Conservation (phyloP, 2,113 vertebrate species). For the Phylloscopus whistleri region DNA sequence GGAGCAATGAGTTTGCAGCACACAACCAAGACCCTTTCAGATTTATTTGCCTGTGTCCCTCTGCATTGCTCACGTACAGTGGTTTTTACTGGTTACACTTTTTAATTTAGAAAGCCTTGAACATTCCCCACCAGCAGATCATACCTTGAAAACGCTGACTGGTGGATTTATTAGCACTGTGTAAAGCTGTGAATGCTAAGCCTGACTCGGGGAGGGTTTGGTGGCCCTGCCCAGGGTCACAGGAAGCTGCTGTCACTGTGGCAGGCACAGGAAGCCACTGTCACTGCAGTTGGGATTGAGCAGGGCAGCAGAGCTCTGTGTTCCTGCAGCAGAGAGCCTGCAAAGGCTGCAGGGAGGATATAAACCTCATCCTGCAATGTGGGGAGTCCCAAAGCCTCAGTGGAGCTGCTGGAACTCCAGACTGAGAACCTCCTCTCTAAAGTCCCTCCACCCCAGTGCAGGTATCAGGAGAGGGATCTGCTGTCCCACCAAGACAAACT, state of each 20-base stretch:
- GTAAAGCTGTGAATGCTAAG: neutral
- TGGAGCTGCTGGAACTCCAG: neutral
- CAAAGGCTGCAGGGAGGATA: neutral
- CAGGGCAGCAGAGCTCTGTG: neutral
- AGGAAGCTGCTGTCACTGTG: neutral
- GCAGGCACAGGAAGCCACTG: neutral
- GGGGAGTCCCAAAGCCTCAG: neutral
- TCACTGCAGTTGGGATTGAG: neutral
- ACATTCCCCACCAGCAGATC: neutral
- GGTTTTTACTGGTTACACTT: neutral
- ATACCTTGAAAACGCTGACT: neutral
- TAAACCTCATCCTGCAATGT: accelerated
- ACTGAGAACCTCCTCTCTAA: neutral
- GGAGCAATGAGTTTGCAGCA: neutral
- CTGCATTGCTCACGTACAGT: neutral
- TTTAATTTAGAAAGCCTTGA: neutral
- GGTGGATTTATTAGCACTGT: neutral
- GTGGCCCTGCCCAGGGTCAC: neutral
- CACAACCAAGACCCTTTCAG: neutral
- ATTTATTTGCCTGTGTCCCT: neutral
- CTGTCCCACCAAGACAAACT: neutral
- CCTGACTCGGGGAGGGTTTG: neutral
- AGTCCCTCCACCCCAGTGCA: neutral
- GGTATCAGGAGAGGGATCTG: neutral
- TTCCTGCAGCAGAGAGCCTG: neutral